phyloP scores from a whole-genome alignment of 2,797 vertebrate genomes.

The Spinibarbus caldwelli region DNA sequence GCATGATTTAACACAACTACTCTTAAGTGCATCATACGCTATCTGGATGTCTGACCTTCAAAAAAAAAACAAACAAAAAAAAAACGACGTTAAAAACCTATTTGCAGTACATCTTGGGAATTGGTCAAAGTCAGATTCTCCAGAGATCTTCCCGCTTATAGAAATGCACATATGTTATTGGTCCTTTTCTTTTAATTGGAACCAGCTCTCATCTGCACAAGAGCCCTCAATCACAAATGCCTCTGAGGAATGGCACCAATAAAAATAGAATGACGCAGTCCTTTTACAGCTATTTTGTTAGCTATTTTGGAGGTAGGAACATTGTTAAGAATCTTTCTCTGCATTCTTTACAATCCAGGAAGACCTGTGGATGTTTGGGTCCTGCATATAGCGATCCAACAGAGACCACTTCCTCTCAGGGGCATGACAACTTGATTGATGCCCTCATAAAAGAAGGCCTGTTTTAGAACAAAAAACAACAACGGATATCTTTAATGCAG shows the following conservation, averaged over 20 bases:
- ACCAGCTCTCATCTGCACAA: constrained; percentile 9
- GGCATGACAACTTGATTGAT: constrained; percentile 47
- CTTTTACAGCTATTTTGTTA: neutral
- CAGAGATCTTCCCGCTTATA: neutral
- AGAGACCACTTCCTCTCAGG: constrained; percentile 41
- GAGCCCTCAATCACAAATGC: neutral
- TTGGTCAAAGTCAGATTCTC: neutral
- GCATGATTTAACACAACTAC: neutral
- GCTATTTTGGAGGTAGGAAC: constrained; percentile 17
- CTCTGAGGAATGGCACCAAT: constrained; percentile 16
- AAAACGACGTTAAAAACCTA: neutral
- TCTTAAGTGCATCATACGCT: neutral
- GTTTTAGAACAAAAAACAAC: constrained; percentile 33
- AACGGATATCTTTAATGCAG: constrained; percentile 37
- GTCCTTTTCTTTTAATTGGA: constrained; percentile 4
- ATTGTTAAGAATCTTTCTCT: constrained; percentile 19
- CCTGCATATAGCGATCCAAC: constrained; percentile 33
- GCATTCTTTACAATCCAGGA: constrained; percentile 20
- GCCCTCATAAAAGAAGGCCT: constrained; percentile 18
- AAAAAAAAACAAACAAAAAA: neutral
- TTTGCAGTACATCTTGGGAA: neutral
- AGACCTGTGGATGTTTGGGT: constrained; percentile 26
- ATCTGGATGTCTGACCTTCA: neutral
- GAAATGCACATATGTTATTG: constrained; percentile 23
- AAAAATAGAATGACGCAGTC: neutral